Conservation (phyloP, 2,888 invertebrate species). For the Caenorhabditis doughertyi region DNA sequence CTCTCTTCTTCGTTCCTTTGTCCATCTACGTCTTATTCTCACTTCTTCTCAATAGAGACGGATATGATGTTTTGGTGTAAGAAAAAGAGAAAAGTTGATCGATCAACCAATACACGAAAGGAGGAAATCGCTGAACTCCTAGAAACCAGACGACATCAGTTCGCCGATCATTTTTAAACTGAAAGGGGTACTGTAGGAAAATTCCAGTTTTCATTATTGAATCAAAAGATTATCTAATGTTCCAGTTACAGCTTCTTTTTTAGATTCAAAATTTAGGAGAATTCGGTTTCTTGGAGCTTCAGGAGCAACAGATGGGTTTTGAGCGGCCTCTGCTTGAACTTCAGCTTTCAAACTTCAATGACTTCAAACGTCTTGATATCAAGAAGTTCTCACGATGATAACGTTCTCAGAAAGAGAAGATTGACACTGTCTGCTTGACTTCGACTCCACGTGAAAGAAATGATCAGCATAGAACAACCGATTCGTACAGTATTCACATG, state of each 20-base stretch:
- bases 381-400: not conserved
- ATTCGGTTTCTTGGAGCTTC: no score
- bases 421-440: not conserved
- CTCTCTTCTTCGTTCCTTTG: conserved; percentile 5
- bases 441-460: conserved; percentile 2
- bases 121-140: conserved; percentile 33
- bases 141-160: conserved; percentile 19
- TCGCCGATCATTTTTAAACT: conserved; percentile 10
- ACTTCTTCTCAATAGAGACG: conserved; percentile 2
- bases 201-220: conserved; percentile 8
- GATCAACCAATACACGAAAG: conserved; percentile 3
- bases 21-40: conserved; percentile 11
- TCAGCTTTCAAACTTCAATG: no score
- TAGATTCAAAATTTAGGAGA: no score
- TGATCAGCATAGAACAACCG: not conserved
- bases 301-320: no score
- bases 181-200: conserved; percentile 10
- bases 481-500: conserved; percentile 1
- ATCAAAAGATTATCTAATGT: no score
- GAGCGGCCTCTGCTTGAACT: not conserved
- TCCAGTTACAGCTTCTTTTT: not conserved
- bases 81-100: conserved; percentile 13
- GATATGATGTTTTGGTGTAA: conserved; percentile 25
- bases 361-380: not conserved
- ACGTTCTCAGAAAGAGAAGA: no score